Base-by-base conservation (phyloP, 2,797 vertebrate genomes). In the Aselliscus stoliczkanus region DNA sequence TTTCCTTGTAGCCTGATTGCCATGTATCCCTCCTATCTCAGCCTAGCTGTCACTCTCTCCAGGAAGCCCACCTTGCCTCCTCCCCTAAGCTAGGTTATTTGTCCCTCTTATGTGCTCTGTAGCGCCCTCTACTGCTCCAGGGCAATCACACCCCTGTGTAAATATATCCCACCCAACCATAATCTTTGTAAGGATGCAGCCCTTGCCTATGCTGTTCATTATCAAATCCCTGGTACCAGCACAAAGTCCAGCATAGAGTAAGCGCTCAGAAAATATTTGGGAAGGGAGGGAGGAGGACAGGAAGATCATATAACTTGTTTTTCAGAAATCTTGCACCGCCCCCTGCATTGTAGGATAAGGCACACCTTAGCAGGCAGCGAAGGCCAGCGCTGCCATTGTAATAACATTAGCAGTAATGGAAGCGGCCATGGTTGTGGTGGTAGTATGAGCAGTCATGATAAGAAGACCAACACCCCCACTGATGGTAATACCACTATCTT, bases 351-450 rank as follows among this genome's bases (percentile, higher is more conserved):
- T 39, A 15, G 75, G 70, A 29, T 27, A 56, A n/a, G 52, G 21
- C 13, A 0, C 4, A 17, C 21, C 12, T 67, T 17, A 34, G 82
- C 76, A 37, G 4, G 11, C 6, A 52, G 25, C 2, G 29, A 29
- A 50, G 50, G 29, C 62, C 62, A 39, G 18, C 4, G 0, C 20
- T 37, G 2, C 31, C 6, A 11, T 13, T 0, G 72, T 23, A 1
- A 14, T 18, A 8, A 27, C 2, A 0, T 23, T 23, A 60, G 88
- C 42, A 5, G 37, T 17, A 2, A 3, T 12, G 44, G 90, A 23
- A 8, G 10, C 47, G 20, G 72, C 7, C 0, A 5, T 52, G 88
- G 50, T 44, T 5, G 7, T 13, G 4, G 34, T 21, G 3, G 25
- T 17, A 1, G 12, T 21, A 20, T 31, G 8, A 14, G 39, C 15